Base-by-base conservation (phyloP, 2,113 vertebrate genomes). In the Vanacampus margaritifer region DNA sequence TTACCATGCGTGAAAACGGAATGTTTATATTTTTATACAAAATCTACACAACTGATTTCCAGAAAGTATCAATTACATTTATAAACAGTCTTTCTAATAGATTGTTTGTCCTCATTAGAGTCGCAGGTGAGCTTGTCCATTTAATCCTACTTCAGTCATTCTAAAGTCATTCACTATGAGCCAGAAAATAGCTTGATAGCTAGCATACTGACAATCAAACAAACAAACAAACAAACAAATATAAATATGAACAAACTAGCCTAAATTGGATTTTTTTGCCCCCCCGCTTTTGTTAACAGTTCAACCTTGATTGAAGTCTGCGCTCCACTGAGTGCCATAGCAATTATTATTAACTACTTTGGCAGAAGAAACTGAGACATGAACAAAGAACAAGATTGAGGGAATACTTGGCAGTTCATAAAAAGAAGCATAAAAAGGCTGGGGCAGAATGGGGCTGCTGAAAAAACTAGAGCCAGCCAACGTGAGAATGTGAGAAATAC, bases 401-500 rank as follows among this genome's bases (percentile, higher is more conserved):
- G 1, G 26, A 66, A 57, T 57, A 57, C 26, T 57, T 57, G 54
- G 54, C 54, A 32, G 54, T 57, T 28, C 28, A 19, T 57, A 57
- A 57, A 57, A 35, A 57, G 54, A 64, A 69, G 45, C 60, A 58
- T 54, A 63, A 26, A 28, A 53, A 41, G 19, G 53, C 26, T 28
- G 26, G 28, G 56, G 28, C 43, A 24, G 39, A 71, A 56, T 66
- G 26, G 35, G 3, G 53, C 53, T 56, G 48, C 23, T 3, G 2
- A 28, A 61, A 71, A 19, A 65, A 51, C 69, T 69, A 36, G 24
- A 74, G 28, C 16, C 51, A 68, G 56, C 65, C n/a, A 68, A 24
- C 1, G 17, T 66, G 46, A 72, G 23, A 65, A 61, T 60, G 65
- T 1, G 26, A 37, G 58, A 74, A 59, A 46, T 54, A 67, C 17